Evolutionary conservation across 2,113 vertebrate genomes (phyloP).

Genomic region (Athene cunicularia): DNA sequence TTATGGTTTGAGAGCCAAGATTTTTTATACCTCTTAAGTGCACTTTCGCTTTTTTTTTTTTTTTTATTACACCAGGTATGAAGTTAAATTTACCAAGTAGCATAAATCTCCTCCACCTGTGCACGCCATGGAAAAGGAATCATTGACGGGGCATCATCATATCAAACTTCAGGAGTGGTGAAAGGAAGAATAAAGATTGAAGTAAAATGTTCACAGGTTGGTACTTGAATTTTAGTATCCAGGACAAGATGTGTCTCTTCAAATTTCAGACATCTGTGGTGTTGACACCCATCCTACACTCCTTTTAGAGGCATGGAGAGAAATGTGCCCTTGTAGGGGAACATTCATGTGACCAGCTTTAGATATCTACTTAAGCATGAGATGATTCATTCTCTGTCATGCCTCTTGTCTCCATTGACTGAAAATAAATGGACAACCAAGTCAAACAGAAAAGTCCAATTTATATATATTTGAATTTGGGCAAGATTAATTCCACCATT

Average conservation of each 20-base stretch:
- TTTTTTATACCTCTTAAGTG: slow-evolving; percentile 42
- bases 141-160: not conserved
- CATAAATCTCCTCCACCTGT: slow-evolving; percentile 32
- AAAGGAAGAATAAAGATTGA: not conserved
- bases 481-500: not conserved
- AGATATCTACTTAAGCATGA: not conserved
- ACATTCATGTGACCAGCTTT: not conserved
- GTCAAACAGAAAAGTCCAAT: not conserved
- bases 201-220: not conserved
- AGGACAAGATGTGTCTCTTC: not conserved
- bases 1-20: slow-evolving; percentile 4
- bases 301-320: not conserved
- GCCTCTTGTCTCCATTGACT: not conserved
- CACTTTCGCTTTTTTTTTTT: slow-evolving; percentile 33
- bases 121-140: not conserved
- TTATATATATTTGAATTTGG: too few relatives aligned
- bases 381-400: not conserved
- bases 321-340: not conserved
- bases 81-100: slow-evolving; percentile 5
- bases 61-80: not conserved
- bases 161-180: not conserved
- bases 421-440: not conserved
- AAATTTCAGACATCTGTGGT: slow-evolving; percentile 12
- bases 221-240: not conserved
- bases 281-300: slow-evolving; percentile 1